Evolutionary conservation across 1,140 invertebrate genomes (phyloP), one percentile per base, ranked within the genome.

Genomic region (Epicauta chinensis): DNA sequence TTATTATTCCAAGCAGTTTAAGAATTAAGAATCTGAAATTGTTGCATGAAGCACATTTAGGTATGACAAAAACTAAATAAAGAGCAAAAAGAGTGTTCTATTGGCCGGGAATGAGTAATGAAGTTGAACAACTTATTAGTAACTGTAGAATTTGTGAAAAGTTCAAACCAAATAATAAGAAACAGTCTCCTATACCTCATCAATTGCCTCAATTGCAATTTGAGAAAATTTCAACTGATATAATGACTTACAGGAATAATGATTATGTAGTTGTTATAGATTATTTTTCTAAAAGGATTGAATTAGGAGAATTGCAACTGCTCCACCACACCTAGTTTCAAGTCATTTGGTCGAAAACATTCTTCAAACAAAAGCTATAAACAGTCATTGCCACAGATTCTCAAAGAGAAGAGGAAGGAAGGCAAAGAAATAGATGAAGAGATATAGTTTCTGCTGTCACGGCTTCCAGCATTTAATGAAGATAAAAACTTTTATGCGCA

Each of bases 41-140:
- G 15, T 13, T 59, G 12, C 59, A 56, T 50, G 40, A 51, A 48
- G 47, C 41, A 4, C 45, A 61, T 52, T 37, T 54, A 31, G 53
- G 53, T 10, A 54, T 61, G 32, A 51, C 49, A 29, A 59, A 56
- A 41, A 37, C 16, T 7, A 59, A 56, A 37, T n/a, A 17, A 16
- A 58, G 41, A 38, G 56, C 53, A 30, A 49, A 52, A 44, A 11
- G 48, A 48, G 42, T 49, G 2, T 46, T 56, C 10, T 59, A 56
- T 38, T 75, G 72, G 70, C 72, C 71, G 13, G 58, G 58, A n/a
- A 71, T 75, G 48, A 58, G 53, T 23, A 60, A 56, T 39, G 60
- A 76, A 37, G 69, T 75, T 14, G 63, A 69, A 62, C 52, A 70
- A 13, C 43, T 60, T n/a, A 53, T 74, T n/a, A 35, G 35, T 35